Percentiles rank a stretch among this genome's conserved stretches.
These are phyloP conservation scores for Scalopus aquaticus DNA, from an alignment of 2,113 vertebrate species.

Conservation along the genomic window DNA sequence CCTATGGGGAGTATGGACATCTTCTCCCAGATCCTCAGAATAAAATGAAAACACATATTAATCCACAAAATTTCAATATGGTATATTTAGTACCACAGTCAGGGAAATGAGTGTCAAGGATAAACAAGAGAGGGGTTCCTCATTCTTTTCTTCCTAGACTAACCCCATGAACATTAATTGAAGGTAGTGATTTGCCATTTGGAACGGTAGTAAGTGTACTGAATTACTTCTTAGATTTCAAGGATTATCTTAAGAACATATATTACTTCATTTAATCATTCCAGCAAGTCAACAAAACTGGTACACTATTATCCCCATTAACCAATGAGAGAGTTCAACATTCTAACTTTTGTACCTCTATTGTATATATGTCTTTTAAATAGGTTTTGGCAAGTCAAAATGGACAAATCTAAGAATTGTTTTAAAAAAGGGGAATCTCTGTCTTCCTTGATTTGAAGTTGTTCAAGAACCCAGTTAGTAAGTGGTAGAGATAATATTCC, in stretches of 20 bases:
- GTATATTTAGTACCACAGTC: neutral
- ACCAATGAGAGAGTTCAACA: neutral
- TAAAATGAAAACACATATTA: neutral
- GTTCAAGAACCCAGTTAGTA: neutral
- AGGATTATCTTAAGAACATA: neutral
- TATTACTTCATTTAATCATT: neutral
- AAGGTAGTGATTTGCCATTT: neutral
- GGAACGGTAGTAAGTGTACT: neutral
- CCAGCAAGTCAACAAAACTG: neutral
- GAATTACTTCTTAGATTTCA: neutral
- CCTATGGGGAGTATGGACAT: neutral
- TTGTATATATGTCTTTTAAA: neutral
- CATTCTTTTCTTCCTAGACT: neutral
- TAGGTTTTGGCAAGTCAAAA: neutral
- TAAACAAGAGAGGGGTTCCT: neutral
- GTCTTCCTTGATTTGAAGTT: neutral
- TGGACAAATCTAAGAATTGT: neutral
- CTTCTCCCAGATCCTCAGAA: neutral
- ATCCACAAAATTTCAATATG: neutral
- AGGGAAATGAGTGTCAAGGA: neutral
- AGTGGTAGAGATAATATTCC: neutral
- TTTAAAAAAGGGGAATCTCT: constrained; percentile 19
- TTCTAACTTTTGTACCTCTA: neutral
- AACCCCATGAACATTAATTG: neutral
- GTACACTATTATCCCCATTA: neutral